Evolutionary conservation across 2,113 vertebrate species (phyloP), one percentile per base, ranked within the genome.

Genomic region (Tetraodon nigroviridis): DNA sequence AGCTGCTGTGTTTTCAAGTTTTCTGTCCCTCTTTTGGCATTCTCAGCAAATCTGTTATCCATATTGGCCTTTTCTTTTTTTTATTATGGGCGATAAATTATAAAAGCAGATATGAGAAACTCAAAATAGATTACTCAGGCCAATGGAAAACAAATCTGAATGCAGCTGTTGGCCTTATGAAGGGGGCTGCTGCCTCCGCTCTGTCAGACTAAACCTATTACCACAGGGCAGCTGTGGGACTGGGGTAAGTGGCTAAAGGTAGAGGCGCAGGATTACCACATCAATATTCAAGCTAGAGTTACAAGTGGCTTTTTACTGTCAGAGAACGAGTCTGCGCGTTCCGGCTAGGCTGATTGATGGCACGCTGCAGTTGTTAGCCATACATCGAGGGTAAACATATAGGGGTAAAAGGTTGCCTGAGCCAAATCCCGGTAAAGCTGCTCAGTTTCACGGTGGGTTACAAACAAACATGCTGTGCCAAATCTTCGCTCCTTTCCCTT

Each of bases 381-480:
- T 46, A 29, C 7, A 42, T 37, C 49, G 67, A 29, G 41, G 64
- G 64, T 64, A 77, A 79, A 81, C 78, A 81, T 73, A 65, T 61
- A 56, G 51, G 73, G 61, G 61, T 54, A 69, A 64, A 74, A 67
- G 61, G 71, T 64, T 73, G 77, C 54, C 77, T 64, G 55, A 67
- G 76, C 83, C 68, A 81, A 87, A 87, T 81, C 78, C 83, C 65
- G 70, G 79, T 81, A 86, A 88, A 87, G 80, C 83, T 50, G 50
- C 71, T 69, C 87, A 88, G 90, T 89, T 90, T 91, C 88, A 91
- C 55, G 86, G 89, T 86, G 85, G 86, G 87, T 89, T 90, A 84
- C 79, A 85, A 86, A 88, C 84, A 87, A 89, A 84, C 83, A 69
- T 63, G 71, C 78, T 67, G 65, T 82, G 83, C 81, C 86, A 82